phyloP scores from a whole-genome alignment of 1,140 invertebrate species.

The Penaeus chinensis region DNA sequence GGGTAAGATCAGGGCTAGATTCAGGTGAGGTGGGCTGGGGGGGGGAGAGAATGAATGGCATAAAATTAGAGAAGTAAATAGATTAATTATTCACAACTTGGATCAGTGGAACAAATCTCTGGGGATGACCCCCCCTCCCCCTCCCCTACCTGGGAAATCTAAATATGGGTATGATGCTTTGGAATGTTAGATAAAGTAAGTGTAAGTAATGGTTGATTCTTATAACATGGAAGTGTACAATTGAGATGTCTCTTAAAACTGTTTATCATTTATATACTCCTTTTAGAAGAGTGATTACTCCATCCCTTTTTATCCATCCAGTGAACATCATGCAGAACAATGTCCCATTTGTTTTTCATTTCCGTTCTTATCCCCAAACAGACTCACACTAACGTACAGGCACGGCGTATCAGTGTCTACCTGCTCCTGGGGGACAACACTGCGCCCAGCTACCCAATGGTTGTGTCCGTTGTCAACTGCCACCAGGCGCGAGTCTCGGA shows the following conservation, averaged over 20 bases:
- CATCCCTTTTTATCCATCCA: neutral
- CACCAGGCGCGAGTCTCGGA: slow-evolving; percentile 84
- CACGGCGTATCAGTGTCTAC: slow-evolving; percentile 81
- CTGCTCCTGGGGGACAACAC: slow-evolving; percentile 80
- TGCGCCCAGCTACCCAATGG: slow-evolving; percentile 77
- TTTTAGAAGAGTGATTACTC: neutral
- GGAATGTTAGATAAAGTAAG: no score
- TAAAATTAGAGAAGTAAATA: no score
- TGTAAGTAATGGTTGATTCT: no score
- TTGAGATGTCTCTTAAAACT: neutral
- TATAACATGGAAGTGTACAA: neutral
- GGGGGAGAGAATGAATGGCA: no score
- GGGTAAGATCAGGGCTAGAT: no score
- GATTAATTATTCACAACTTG: no score
- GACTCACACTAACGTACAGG: slow-evolving; percentile 80
- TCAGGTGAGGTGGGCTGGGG: no score
- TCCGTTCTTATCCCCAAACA: slow-evolving; percentile 62
- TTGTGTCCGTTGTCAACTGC: slow-evolving; percentile 81
- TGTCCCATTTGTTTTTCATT: neutral
- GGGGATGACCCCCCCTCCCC: no score
- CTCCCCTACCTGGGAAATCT: no score
- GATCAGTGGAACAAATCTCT: no score
- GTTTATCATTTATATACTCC: neutral
- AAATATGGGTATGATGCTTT: no score
- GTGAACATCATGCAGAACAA: no score